Conservation (phyloP, 1,140 invertebrate genomes). For the Phortica variegata region DNA sequence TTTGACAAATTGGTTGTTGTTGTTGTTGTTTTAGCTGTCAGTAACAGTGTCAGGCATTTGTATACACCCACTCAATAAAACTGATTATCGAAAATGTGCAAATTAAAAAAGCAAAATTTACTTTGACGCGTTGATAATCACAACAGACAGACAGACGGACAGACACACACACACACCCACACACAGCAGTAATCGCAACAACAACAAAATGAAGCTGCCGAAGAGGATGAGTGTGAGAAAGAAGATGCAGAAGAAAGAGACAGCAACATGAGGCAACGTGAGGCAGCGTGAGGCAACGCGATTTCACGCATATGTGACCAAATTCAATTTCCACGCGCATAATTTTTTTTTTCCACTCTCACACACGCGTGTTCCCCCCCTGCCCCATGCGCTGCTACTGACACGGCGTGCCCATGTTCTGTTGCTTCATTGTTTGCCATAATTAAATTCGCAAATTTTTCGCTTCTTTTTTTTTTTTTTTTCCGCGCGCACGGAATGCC, state of each 20-base stretch:
- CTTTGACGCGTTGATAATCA: not conserved
- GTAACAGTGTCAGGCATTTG: no score
- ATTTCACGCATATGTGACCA: slow-evolving; percentile 51
- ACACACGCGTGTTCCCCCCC: slow-evolving; percentile 5
- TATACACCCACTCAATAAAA: slow-evolving; percentile 40
- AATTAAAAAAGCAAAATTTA: slow-evolving; percentile 28
- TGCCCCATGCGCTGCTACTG: not conserved
- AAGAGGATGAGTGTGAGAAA: no score
- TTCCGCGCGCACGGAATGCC: not conserved
- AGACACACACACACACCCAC: no score
- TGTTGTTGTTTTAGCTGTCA: no score
- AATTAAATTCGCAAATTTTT: slow-evolving; percentile 48
- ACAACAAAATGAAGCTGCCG: no score
- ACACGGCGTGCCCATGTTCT: not conserved
- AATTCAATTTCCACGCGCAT: slow-evolving; percentile 44
- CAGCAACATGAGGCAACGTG: not conserved
- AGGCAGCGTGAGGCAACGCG: not conserved
- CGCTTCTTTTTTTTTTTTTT: slow-evolving; percentile 17
- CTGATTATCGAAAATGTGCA: slow-evolving; percentile 48
- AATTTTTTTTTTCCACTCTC: slow-evolving; percentile 10
- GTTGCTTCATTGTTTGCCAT: slow-evolving; percentile 40
- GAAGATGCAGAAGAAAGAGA: no score
- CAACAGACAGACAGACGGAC: no score
- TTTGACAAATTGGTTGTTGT: no score
- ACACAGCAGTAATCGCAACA: no score